Conservation (phyloP, 2,888 invertebrate species). For the Dryococelus australis region DNA sequence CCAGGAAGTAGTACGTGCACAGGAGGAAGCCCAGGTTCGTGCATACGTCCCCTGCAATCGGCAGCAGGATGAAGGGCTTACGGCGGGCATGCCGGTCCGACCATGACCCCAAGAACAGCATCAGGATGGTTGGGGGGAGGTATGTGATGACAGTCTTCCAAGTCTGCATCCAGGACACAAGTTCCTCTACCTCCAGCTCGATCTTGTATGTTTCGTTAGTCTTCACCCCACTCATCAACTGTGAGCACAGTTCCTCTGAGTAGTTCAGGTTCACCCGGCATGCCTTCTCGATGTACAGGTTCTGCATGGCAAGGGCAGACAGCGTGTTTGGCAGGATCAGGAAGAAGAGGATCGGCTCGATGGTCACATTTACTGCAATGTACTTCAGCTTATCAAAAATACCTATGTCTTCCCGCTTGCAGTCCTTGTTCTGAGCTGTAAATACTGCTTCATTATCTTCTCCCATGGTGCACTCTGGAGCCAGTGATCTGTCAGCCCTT, state of each 20-base stretch:
- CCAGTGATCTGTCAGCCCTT: no score
- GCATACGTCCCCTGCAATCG: conserved; percentile 80
- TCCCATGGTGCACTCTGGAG: no score
- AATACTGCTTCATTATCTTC: not conserved
- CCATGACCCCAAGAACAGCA: conserved; percentile 83
- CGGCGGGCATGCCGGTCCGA: conserved; percentile 70
- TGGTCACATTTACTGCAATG: conserved; percentile 71
- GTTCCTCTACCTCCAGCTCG: conserved; percentile 70
- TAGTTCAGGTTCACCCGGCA: conserved; percentile 82
- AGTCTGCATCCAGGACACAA: conserved; percentile 81
- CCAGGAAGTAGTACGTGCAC: conserved; percentile 80
- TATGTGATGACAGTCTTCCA: conserved; percentile 89
- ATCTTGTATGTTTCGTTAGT: conserved; percentile 66
- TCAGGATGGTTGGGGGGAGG: conserved; percentile 77
- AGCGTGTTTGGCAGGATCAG: conserved; percentile 72
- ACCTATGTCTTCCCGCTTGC: not conserved
- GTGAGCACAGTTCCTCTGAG: conserved; percentile 76
- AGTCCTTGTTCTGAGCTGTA: not conserved
- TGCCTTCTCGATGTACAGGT: conserved; percentile 85
- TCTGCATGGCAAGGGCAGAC: conserved; percentile 83
- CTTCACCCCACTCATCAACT: conserved; percentile 76
- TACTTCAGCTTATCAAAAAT: conserved; percentile 60
- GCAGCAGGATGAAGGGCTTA: conserved; percentile 83
- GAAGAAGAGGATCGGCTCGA: conserved; percentile 78
- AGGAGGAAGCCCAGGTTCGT: conserved; percentile 80